These are phyloP conservation scores for Andricus quercusramuli DNA, from an alignment of 2,888 invertebrate species.

Conservation along the genomic window DNA sequence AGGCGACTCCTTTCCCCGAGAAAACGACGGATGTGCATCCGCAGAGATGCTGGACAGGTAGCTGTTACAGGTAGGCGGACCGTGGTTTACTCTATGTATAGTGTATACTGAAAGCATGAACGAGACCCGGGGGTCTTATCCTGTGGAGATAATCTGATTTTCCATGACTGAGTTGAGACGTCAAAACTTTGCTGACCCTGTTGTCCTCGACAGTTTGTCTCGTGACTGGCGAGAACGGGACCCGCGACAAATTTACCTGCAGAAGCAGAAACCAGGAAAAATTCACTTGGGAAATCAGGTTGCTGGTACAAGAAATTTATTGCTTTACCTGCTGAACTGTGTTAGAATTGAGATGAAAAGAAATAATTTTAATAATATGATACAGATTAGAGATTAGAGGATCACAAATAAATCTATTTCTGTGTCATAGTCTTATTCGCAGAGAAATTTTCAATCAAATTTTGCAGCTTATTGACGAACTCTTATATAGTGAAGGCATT, in stretches of 20 bases:
- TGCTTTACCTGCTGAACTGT: neutral
- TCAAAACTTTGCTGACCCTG: constrained; percentile 65
- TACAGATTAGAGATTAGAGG: no score
- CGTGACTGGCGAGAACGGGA: constrained; percentile 42
- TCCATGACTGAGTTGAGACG: constrained; percentile 76
- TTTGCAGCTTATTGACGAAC: no score
- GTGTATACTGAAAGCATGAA: constrained; percentile 9
- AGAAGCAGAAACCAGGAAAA: constrained; percentile 34
- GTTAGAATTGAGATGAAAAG: neutral
- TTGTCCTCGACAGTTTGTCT: constrained; percentile 62
- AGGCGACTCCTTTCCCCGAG: constrained; percentile 19
- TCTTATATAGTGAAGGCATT: no score
- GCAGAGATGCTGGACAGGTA: constrained; percentile 45
- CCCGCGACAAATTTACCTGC: constrained; percentile 47
- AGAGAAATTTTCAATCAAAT: no score
- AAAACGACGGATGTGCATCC: constrained; percentile 42
- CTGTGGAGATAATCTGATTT: constrained; percentile 74
- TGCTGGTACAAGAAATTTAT: neutral
- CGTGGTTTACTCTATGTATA: neutral
- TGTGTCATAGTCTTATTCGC: no score
- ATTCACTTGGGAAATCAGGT: constrained; percentile 12
- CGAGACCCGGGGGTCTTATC: constrained; percentile 65
- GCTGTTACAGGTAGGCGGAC: constrained; percentile 46
- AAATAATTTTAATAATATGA: neutral
- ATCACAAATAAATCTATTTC: no score